Base-by-base conservation (phyloP, 2,888 invertebrate species). In the Eristalinus aeneus region DNA sequence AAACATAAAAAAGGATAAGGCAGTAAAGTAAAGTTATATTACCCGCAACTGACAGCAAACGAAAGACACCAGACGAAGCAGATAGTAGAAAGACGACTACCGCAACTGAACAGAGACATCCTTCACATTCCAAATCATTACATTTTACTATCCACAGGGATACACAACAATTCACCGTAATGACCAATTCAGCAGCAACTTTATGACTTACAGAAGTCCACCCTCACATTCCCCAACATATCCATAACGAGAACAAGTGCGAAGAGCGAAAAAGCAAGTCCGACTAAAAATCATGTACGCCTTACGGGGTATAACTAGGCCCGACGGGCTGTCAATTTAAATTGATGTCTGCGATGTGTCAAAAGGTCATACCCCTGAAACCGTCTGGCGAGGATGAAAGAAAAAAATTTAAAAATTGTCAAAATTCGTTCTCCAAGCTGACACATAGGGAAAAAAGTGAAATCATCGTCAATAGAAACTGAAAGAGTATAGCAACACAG, bases 181-280 rank as follows among this genome's bases (percentile, higher is more conserved):
- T 81, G 85, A 81, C 85, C 81, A 77, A 76, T 85, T 72, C 60
- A 46, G 72, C 76, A 73, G 80, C 69, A 85, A 81, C 53, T 81
- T 85, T 80, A 85, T 53, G 80, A 77, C 81, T 73, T 61, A 64
- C 80, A 75, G 76, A 85, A 85, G 81, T 81, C 73, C 58, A 60
- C 20, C 60, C 34, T n/a, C 20, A 22, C 36, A 60, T 53, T 53
- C 64, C 31, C 31, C 54, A 20, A 67, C 22, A 34, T 27, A 16
- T 58, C 63, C 80, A 79, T 79, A 69, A 84, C 74, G 75, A 75
- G 67, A 71, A 71, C 65, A 64, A 67, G 39, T 20, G 6, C 10
- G 36, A 63, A 31, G 39, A 69, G 68, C 58, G 39, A n/a, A 53
- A 53, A 65, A 27, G 64, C 22, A 76, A 39, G 27, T 53, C 60